These are phyloP conservation scores for Philopedon plagiatum DNA, from an alignment of 2,888 invertebrate genomes.

Conservation along the genomic window DNA sequence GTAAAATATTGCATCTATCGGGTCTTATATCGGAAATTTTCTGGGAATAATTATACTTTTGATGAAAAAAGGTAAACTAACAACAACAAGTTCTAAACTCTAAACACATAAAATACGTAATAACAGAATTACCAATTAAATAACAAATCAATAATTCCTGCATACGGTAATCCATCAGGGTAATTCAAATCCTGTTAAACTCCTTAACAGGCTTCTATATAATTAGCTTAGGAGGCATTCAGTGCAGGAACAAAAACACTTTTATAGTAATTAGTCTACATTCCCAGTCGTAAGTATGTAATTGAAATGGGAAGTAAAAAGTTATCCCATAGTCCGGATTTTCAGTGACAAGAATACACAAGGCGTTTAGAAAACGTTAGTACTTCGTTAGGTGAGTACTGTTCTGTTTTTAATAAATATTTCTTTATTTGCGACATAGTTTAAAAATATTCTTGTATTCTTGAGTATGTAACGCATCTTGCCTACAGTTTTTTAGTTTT, in stretches of 20 bases:
- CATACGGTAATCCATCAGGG: constrained; percentile 9
- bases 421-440: not conserved
- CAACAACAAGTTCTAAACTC: too few species aligned
- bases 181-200: constrained; percentile 47
- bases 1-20: too few species aligned
- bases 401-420: not conserved
- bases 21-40: too few species aligned
- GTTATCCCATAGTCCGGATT: constrained; percentile 37
- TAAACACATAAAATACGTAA: too few species aligned
- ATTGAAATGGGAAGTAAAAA: constrained; percentile 47
- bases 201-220: constrained; percentile 46
- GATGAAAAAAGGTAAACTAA: too few species aligned
- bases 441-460: too few species aligned
- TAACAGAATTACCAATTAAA: not conserved
- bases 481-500: too few species aligned
- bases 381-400: constrained; percentile 30
- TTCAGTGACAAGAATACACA: constrained; percentile 18
- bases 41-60: too few species aligned
- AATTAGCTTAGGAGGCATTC: constrained; percentile 43
- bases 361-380: constrained; percentile 30
- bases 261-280: constrained; percentile 41
- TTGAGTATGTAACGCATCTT: too few species aligned
- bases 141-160: not conserved
- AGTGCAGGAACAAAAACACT: constrained; percentile 42
- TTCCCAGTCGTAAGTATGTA: constrained; percentile 42